These are phyloP conservation scores for Leptinotarsa haldemani DNA, from an alignment of 2,888 invertebrate species.

Conservation along the genomic window DNA sequence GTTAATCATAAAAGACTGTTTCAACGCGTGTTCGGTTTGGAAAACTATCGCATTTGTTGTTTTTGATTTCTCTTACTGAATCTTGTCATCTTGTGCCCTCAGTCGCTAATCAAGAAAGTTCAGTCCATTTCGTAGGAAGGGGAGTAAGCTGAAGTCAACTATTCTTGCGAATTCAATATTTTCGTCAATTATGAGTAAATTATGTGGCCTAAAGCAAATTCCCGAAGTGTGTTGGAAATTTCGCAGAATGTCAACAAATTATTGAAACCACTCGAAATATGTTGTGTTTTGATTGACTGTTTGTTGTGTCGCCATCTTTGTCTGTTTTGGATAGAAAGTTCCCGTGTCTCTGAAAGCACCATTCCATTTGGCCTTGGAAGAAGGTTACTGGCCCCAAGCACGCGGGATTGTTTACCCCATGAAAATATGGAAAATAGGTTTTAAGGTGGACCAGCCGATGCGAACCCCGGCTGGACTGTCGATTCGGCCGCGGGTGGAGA, in stretches of 20 bases:
- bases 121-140: slow-evolving; percentile 66
- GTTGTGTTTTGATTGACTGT: slow-evolving; percentile 54
- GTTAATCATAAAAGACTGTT: slow-evolving; percentile 26
- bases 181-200: slow-evolving; percentile 40
- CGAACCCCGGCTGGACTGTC: slow-evolving; percentile 42
- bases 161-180: slow-evolving; percentile 25
- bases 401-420: slow-evolving; percentile 67
- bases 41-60: slow-evolving; percentile 73
- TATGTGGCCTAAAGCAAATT: slow-evolving; percentile 41
- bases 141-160: slow-evolving; percentile 53
- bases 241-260: slow-evolving; percentile 29
- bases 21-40: slow-evolving; percentile 24
- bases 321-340: slow-evolving; percentile 60
- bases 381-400: slow-evolving; percentile 66
- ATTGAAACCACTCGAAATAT: slow-evolving; percentile 37
- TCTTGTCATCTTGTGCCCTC: slow-evolving; percentile 66
- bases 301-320: slow-evolving; percentile 62
- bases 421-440: slow-evolving; percentile 61
- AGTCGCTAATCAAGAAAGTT: slow-evolving; percentile 63
- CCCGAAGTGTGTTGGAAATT: slow-evolving; percentile 32
- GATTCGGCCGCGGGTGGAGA: slow-evolving; percentile 40
- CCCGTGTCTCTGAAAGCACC: slow-evolving; percentile 61
- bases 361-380: slow-evolving; percentile 64
- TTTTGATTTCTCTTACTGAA: slow-evolving; percentile 73
- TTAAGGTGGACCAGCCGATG: slow-evolving; percentile 37